These are phyloP conservation scores for Neuroscelio doddi DNA, from an alignment of 2,888 invertebrate species.

Conservation along the genomic window DNA sequence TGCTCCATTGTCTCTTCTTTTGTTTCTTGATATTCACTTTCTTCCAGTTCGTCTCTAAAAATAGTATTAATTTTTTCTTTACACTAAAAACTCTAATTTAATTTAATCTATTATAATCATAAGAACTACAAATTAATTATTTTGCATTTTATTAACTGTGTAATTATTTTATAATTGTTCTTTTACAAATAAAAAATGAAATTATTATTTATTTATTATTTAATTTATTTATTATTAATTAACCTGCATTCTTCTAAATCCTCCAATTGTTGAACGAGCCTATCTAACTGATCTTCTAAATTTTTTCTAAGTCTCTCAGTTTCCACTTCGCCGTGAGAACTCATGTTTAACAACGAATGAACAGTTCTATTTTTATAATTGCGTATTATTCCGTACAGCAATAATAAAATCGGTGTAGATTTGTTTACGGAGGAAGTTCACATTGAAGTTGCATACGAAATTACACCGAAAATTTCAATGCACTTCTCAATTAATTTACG, in stretches of 20 bases:
- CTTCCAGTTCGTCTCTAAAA: slow-evolving; percentile 78
- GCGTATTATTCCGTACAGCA: too few relatives aligned
- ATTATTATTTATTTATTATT: not conserved
- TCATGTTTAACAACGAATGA: slow-evolving; percentile 63
- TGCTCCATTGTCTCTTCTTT: slow-evolving; percentile 82
- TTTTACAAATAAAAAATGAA: not conserved
- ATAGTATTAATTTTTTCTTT: not conserved
- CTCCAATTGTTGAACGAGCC: slow-evolving; percentile 79
- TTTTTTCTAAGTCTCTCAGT: slow-evolving; percentile 78
- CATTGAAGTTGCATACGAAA: not conserved
- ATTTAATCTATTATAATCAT: too few relatives aligned
- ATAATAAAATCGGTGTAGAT: too few relatives aligned
- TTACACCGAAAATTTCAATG: too few relatives aligned
- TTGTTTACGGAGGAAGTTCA: not conserved
- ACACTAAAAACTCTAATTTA: too few relatives aligned
- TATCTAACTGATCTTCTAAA: slow-evolving; percentile 79
- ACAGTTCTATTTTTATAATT: too few relatives aligned
- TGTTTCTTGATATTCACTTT: slow-evolving; percentile 79
- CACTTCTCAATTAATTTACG: too few relatives aligned
- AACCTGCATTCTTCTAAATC: slow-evolving; percentile 83
- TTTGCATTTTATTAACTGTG: too few relatives aligned
- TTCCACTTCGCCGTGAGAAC: slow-evolving; percentile 76
- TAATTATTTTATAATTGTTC: too few relatives aligned
- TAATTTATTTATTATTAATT: slow-evolving; percentile 44
- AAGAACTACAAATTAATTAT: too few relatives aligned